Evolutionary conservation across 2,113 vertebrate genomes (phyloP).

Genomic region (Scolopax mira): DNA sequence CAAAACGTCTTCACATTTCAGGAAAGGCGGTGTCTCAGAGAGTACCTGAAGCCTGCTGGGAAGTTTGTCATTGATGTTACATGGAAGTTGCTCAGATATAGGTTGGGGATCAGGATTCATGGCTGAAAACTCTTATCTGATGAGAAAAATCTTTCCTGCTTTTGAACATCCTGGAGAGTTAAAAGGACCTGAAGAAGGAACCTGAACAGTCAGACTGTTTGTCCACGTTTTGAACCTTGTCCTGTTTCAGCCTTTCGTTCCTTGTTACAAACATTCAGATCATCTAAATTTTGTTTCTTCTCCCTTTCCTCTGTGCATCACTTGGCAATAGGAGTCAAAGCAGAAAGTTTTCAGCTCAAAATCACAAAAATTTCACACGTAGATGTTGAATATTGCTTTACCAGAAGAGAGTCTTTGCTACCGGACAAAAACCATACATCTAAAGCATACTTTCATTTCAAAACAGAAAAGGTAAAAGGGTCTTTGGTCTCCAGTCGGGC

Average conservation of each 20-base stretch:
- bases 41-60: neutral
- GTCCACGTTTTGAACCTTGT: neutral
- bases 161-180: neutral
- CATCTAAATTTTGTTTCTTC: neutral
- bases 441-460: neutral
- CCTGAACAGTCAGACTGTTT: neutral
- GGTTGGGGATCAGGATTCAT: neutral
- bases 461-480: neutral
- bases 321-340: fast-evolving
- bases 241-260: neutral
- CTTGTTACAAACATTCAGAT: neutral
- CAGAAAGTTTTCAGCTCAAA: neutral
- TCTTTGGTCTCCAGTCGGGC: neutral
- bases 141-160: neutral
- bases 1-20: neutral
- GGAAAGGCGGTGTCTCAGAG: neutral
- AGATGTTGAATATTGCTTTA: neutral
- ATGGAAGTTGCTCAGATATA: neutral
- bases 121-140: neutral
- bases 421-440: neutral
- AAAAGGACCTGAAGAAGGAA: neutral
- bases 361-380: neutral
- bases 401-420: neutral
- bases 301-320: neutral
- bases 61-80: neutral